Base-by-base conservation (phyloP, 2,113 vertebrate species). In the Ptilorrhoa leucosticta region DNA sequence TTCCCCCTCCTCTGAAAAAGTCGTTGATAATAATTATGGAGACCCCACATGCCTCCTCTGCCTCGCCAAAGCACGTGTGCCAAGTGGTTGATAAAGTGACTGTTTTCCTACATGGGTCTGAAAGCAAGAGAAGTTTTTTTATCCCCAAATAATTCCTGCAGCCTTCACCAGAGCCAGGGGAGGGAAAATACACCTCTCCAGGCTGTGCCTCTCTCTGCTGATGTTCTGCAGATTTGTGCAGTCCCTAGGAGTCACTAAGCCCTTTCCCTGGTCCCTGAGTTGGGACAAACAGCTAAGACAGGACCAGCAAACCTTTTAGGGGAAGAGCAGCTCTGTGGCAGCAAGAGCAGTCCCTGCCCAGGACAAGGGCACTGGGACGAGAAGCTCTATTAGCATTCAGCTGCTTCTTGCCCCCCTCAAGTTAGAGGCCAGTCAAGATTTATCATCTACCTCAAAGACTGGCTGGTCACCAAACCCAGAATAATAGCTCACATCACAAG, bases 331-430 rank as follows among this genome's bases (percentile, higher is more conserved):
- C 68, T 48, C 72, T 19, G 12, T 2, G 3, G 20, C 3, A 35
- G n/a, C 1, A 7, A n/a, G 30, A 69, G 19, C 31, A 48, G 27
- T 50, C 24, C 30, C 24, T 75, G 35, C 33, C 30, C 60, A 51
- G 68, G 20, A 24, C 0, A 0, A 2, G 7, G 11, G 5, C 21
- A 31, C 8, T 24, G 4, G 5, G 30, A 94, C 20, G 15, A 75
- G n/a, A 18, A 63, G 15, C 37, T 58, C 39, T 48, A 2, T 23
- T 16, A 68, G 17, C 47, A 50, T 33, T 58, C 0, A 0, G 18
- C 42, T 77, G 17, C 58, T 63, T 66, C 56, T 90, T 5, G 2
- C 16, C 17, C 22, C 3, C 48, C 60, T 63, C 54, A 45, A 23
- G 40, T 45, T 35, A 57, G 7, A 86, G 37, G 11, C 15, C n/a